Conservation (phyloP, 2,888 invertebrate genomes). For the Elgonia sp. region DNA sequence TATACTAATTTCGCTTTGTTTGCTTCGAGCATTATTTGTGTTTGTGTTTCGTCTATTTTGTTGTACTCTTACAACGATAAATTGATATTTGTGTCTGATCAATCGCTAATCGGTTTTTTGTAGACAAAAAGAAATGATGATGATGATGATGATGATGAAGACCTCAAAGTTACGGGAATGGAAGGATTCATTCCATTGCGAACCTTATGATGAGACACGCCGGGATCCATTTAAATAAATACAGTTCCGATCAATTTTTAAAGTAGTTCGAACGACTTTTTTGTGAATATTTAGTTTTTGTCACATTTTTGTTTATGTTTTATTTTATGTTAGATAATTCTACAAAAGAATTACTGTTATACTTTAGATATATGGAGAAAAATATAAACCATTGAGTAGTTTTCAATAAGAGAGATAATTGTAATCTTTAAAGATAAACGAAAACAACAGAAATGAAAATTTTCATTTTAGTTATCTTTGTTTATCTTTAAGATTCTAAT, state of each 20-base stretch:
- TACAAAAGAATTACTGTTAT: no score
- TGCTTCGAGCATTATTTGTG: conserved; percentile 76
- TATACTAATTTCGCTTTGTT: conserved; percentile 70
- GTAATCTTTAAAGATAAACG: no score
- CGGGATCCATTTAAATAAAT: conserved; percentile 42
- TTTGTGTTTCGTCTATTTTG: conserved; percentile 77
- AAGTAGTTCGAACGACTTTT: conserved; percentile 27
- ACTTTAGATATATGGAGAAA: no score
- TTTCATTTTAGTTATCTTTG: no score
- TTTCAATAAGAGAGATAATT: no score
- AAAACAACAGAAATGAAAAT: no score
- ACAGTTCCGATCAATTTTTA: conserved; percentile 8
- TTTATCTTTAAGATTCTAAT: no score
- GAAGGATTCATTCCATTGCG: conserved; percentile 86
- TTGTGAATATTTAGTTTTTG: background rate
- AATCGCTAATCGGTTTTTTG: conserved; percentile 83
- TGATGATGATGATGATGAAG: conserved; percentile 82
- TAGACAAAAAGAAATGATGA: conserved; percentile 82
- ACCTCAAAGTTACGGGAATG: conserved; percentile 85
- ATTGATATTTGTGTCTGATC: conserved; percentile 75
- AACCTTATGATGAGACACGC: conserved; percentile 82
- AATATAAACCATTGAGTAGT: no score
- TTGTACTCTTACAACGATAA: conserved; percentile 29
- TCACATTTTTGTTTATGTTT: background rate
- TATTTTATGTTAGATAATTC: background rate